Base-by-base conservation (phyloP, 1,140 invertebrate genomes). In the Metopolophium dirhodum region DNA sequence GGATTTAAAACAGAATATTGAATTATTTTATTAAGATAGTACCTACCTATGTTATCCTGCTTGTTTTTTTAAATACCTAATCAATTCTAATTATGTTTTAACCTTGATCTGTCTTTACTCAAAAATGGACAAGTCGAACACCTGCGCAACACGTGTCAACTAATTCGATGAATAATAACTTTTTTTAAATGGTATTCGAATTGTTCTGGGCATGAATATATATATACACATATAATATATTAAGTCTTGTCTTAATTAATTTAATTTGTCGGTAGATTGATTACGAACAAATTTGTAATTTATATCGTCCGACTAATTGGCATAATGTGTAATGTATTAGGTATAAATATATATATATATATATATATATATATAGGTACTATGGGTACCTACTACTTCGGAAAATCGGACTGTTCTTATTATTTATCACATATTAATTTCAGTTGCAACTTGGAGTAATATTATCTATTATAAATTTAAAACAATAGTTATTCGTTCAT, bases 71-170 rank as follows among this genome's bases (percentile, higher is more conserved):
- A 77, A 14, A 77, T 77, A n/a, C 14, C 61, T 77, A 77, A 77
- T 77, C 14, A 77, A n/a, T 77, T 77, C 61, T 77, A 77, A 77
- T 77, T 77, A 77, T 77, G n/a, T n/a, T n/a, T n/a, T 77, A 77
- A 77, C 61, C 61, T 77, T 77, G 61, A 77, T 77, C 61, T 77
- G 61, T 77, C 30, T 77, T 77, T n/a, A 18, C 61, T 77, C 14
- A 20, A 77, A 77, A 77, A 77, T n/a, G 61, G n/a, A 77, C 61
- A 77, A 77, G 61, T 77, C 22, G n/a, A 61, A 77, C 30, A 77
- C n/a, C 61, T 77, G 61, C 61, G 30, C n/a, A 77, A 77, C 61
- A 77, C 61, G 61, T 77, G 61, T 77, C 61, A 77, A 77, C 61
- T 77, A 77, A n/a, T 77, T 77, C 61, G 14, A 18, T n/a, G 30